These are phyloP conservation scores for Acrocera orbiculus DNA, from an alignment of 2,888 invertebrate genomes.

Conservation along the genomic window DNA sequence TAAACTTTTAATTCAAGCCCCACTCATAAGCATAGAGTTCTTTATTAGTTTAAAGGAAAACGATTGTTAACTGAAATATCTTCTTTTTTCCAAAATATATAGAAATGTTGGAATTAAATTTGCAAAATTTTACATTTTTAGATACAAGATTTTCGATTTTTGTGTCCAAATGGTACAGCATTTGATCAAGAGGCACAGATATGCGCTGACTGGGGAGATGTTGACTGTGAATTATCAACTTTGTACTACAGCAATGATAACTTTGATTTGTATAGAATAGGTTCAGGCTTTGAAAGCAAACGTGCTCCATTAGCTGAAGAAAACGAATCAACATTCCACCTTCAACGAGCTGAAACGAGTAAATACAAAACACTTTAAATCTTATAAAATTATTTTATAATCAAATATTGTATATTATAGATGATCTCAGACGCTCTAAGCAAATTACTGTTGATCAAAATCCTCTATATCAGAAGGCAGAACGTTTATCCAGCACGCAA, in stretches of 20 bases:
- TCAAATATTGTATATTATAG: no score
- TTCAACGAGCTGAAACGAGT: slow-evolving; percentile 55
- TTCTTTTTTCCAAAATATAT: no score
- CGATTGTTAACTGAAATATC: no score
- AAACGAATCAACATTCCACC: slow-evolving; percentile 52
- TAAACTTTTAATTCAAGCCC: no score
- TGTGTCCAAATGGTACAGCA: slow-evolving; percentile 76
- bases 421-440: slow-evolving; percentile 5
- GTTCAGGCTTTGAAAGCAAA: slow-evolving; percentile 55
- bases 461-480: slow-evolving; percentile 4
- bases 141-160: slow-evolving; percentile 68
- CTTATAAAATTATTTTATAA: no score
- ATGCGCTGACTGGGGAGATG: slow-evolving; percentile 81
- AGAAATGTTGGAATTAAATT: no score
- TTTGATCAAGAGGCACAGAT: slow-evolving; percentile 87
- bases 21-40: no score
- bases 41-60: no score
- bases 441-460: slow-evolving; percentile 10
- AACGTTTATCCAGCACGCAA: no score
- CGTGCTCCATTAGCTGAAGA: slow-evolving; percentile 41
- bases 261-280: slow-evolving; percentile 68
- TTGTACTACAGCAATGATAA: slow-evolving; percentile 66
- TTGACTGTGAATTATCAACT: slow-evolving; percentile 68
- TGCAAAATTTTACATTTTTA: no score
- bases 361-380: slow-evolving; percentile 13